phyloP scores from a whole-genome alignment of 2,797 vertebrate species.

The Coreius guichenoti region DNA sequence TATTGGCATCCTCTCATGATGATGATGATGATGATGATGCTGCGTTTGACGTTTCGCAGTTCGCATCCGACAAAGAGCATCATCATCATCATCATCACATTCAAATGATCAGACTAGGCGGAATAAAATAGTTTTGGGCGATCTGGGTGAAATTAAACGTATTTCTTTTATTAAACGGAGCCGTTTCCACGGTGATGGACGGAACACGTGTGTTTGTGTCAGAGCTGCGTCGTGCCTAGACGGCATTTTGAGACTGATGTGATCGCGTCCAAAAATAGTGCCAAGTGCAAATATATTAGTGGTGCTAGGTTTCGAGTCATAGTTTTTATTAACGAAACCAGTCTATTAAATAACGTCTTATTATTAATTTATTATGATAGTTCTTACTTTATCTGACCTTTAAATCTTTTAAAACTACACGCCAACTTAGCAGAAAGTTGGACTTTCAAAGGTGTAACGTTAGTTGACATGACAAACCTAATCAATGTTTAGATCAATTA shows the following conservation, averaged over 20 bases:
- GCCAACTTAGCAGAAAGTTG: background rate
- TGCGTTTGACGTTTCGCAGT: slow-evolving; percentile 26
- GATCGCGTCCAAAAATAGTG: background rate
- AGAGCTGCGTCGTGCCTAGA: background rate
- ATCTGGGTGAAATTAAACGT: background rate
- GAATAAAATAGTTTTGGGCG: background rate
- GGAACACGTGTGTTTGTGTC: background rate
- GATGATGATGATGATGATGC: slow-evolving; percentile 32
- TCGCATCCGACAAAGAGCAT: background rate
- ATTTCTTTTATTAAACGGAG: background rate
- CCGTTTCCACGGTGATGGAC: slow-evolving; percentile 11
- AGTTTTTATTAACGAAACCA: background rate
- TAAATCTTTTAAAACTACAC: background rate
- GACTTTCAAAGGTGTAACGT: background rate
- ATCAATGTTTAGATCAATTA: background rate
- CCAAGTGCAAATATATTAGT: background rate
- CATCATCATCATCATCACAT: background rate
- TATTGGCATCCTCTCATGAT: slow-evolving; percentile 6
- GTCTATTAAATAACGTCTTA: background rate
- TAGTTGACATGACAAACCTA: background rate
- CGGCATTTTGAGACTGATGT: background rate
- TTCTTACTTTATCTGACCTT: background rate
- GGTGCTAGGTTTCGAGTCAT: background rate
- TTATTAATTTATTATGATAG: background rate
- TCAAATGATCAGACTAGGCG: background rate